Evolutionary conservation across 2,113 vertebrate species (phyloP).

Genomic region (Podarcis muralis): DNA sequence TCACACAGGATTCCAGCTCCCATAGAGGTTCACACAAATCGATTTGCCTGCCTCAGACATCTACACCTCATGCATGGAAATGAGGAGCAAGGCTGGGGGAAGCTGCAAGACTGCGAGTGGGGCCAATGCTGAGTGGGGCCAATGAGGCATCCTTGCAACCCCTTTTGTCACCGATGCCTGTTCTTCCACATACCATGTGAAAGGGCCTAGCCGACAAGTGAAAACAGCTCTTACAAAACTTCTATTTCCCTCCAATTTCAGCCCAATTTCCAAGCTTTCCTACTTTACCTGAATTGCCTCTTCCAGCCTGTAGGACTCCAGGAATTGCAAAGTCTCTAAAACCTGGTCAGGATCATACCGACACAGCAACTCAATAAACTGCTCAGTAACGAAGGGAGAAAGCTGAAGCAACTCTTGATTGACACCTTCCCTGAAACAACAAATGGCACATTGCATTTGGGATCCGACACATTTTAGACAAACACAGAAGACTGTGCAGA

Average conservation of each 20-base stretch:
- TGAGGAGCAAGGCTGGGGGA: no score
- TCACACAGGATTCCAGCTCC: not conserved
- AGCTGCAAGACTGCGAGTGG: not conserved
- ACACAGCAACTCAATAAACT: constrained; percentile 86
- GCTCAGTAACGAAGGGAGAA: constrained; percentile 82
- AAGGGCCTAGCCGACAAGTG: not conserved
- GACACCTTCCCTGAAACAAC: constrained; percentile 83
- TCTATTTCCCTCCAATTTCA: not conserved
- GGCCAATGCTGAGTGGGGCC: not conserved
- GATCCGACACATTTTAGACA: not conserved
- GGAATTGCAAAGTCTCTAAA: constrained; percentile 81
- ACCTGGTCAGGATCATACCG: constrained; percentile 84
- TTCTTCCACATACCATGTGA: not conserved
- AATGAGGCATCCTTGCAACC: not conserved
- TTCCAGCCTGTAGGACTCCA: constrained; percentile 90
- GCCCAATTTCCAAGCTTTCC: not conserved
- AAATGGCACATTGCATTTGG: constrained; percentile 34
- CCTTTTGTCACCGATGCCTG: not conserved
- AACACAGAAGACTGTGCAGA: not conserved
- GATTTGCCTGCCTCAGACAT: not conserved
- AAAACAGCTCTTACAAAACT: not conserved
- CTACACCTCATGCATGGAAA: not conserved
- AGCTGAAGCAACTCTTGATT: constrained; percentile 74
- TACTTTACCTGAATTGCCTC: constrained; percentile 87
- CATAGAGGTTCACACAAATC: not conserved